These are phyloP conservation scores for Riparia riparia DNA, from an alignment of 2,113 vertebrate genomes.

Conservation along the genomic window DNA sequence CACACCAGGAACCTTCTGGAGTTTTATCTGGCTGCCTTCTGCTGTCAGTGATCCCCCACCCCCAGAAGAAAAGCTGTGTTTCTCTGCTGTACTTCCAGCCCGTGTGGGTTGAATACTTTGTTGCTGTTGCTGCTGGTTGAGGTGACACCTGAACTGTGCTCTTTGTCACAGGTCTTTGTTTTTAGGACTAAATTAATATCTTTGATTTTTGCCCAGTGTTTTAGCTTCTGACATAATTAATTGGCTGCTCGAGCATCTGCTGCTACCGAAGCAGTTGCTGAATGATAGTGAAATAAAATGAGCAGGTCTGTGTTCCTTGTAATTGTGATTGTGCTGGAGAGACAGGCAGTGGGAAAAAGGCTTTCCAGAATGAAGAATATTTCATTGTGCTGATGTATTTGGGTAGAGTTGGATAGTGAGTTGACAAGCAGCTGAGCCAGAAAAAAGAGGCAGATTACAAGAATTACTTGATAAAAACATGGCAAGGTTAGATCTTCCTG, in stretches of 20 bases:
- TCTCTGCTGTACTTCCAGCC: not conserved
- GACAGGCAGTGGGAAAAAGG: not conserved
- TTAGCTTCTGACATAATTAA: not conserved
- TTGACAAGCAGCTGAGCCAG: not conserved
- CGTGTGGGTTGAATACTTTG: not conserved
- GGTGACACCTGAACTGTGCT: not conserved
- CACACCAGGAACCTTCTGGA: not conserved
- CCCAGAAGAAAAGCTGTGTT: not conserved
- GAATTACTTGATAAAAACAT: not conserved
- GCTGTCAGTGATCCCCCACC: not conserved
- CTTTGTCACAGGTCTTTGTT: not conserved
- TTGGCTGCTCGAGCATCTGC: not conserved
- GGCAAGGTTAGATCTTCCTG: not conserved
- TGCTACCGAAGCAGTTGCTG: not conserved
- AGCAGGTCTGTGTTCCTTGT: not conserved
- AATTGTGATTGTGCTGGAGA: not conserved
- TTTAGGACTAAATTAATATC: not conserved
- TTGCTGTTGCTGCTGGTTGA: not conserved
- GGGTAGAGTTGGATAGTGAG: not conserved
- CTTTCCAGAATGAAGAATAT: not conserved
- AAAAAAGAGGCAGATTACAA: not conserved
- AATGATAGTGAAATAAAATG: not conserved
- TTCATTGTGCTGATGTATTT: not conserved
- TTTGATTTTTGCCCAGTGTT: not conserved
- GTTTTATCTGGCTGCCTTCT: not conserved